These are phyloP conservation scores for Geococcyx californianus DNA, from an alignment of 2,113 vertebrate genomes.

Conservation along the genomic window DNA sequence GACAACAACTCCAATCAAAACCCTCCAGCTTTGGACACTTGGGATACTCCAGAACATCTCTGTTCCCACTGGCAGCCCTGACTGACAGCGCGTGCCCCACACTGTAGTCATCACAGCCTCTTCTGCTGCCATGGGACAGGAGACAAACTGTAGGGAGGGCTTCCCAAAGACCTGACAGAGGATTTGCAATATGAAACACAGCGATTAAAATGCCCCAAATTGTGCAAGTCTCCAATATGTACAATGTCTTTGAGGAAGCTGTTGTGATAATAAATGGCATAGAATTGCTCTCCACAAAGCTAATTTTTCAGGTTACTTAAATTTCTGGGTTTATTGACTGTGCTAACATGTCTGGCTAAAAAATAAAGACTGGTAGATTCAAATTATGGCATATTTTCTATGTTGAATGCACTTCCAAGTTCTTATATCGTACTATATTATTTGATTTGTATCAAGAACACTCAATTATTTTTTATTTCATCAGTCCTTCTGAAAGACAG, in stretches of 20 bases:
- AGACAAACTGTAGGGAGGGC: neutral
- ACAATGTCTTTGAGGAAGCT: neutral
- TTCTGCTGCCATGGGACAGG: neutral
- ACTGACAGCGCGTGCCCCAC: accelerated
- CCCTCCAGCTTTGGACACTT: neutral
- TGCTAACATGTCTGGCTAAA: neutral
- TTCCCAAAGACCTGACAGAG: neutral
- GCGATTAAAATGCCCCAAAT: neutral
- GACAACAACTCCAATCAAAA: neutral
- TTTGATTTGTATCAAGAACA: conserved; percentile 10
- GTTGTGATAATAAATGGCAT: neutral
- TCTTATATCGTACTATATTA: neutral
- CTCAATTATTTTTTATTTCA: neutral
- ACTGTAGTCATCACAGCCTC: accelerated
- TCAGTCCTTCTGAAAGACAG: neutral
- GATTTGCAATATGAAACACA: neutral
- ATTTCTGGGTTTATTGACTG: neutral
- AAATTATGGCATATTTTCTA: neutral
- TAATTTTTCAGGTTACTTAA: conserved; percentile 1
- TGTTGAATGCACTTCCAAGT: neutral
- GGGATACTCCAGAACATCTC: neutral
- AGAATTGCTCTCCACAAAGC: neutral
- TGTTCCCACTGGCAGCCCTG: neutral
- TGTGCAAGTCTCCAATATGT: neutral
- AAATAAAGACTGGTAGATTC: neutral